Evolutionary conservation across 2,797 vertebrate species (phyloP).

Genomic region (Oryzias dopingdopingensis): DNA sequence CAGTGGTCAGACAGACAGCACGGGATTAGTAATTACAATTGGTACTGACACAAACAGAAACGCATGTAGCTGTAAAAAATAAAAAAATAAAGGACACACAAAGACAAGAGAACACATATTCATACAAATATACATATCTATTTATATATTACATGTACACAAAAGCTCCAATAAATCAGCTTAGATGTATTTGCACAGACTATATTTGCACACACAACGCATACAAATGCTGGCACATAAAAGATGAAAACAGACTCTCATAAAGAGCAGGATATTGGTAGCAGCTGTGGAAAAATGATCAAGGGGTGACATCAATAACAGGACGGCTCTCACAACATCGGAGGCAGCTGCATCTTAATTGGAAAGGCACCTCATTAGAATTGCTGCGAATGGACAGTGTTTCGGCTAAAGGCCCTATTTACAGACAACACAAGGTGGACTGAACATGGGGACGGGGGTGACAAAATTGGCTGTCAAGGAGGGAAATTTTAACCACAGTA

Average conservation of each 20-base stretch:
- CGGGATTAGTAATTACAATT: constrained; percentile 52
- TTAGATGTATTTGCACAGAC: constrained; percentile 60
- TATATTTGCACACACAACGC: constrained; percentile 59
- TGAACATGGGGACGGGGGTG: constrained; percentile 1
- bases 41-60: constrained; percentile 40
- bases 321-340: constrained; percentile 54
- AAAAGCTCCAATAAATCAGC: constrained; percentile 19
- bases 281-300: constrained; percentile 71
- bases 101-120: constrained; percentile 7
- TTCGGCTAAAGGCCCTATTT: constrained; percentile 15
- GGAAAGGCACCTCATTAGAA: constrained; percentile 61
- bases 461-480: constrained; percentile 3
- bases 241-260: constrained; percentile 68
- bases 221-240: constrained; percentile 54
- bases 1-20: constrained; percentile 51
- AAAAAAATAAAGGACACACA: constrained; percentile 5
- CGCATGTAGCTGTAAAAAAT: constrained; percentile 9
- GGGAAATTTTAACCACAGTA: not conserved
- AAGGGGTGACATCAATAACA: constrained; percentile 74
- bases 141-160: constrained; percentile 27
- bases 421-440: constrained; percentile 19
- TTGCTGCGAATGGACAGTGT: constrained; percentile 36
- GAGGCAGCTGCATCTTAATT: constrained; percentile 71
- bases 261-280: constrained; percentile 76
- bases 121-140: constrained; percentile 17